phyloP scores from a whole-genome alignment of 2,888 invertebrate species.

The Plebejus anna region DNA sequence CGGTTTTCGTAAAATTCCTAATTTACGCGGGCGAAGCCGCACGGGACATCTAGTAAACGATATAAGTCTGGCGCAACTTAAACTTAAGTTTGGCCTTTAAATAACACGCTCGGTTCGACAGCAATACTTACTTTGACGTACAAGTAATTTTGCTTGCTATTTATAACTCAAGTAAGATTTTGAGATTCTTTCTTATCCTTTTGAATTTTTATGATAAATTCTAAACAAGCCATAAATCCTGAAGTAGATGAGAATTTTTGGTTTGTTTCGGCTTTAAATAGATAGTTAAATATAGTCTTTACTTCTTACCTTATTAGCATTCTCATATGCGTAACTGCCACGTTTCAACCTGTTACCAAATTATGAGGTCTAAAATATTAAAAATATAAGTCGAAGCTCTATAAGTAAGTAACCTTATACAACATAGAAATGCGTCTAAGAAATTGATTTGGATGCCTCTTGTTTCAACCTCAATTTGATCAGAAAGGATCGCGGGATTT shows the following conservation, averaged over 20 bases:
- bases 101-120: conserved; percentile 18
- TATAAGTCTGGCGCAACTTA: conserved; percentile 13
- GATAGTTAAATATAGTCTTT: no score
- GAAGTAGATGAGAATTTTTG: no score
- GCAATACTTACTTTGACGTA: conserved; percentile 9
- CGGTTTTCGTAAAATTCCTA: no score
- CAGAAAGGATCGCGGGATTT: conserved; percentile 39
- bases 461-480: conserved; percentile 32
- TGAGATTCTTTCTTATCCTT: not conserved
- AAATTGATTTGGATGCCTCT: conserved; percentile 31
- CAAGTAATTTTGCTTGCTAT: not conserved
- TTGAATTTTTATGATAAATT: no score
- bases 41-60: not conserved
- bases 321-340: no score
- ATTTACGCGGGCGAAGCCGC: no score
- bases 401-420: not conserved
- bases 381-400: not conserved
- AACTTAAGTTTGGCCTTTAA: conserved; percentile 15
- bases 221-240: no score
- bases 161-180: not conserved
- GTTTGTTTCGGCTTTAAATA: no score
- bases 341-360: no score
- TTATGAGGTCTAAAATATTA: no score
- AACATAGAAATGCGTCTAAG: not conserved
- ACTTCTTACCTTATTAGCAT: no score